phyloP scores from a whole-genome alignment of 2,797 vertebrate genomes.

The Sebastes hubbsi region DNA sequence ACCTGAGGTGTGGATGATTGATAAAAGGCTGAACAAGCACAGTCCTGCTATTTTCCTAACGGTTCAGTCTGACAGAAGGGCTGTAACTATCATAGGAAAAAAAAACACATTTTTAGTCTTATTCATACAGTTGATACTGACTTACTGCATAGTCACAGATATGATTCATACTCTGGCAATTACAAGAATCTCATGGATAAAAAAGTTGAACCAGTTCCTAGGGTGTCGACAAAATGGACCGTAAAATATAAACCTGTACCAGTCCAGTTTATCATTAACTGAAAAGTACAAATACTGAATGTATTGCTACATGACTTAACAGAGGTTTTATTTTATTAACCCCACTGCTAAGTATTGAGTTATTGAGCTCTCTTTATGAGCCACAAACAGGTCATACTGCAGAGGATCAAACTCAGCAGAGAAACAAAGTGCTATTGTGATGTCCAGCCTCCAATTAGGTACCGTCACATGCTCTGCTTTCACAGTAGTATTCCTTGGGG shows the following conservation, averaged over 20 bases:
- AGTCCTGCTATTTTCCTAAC: conserved; percentile 24
- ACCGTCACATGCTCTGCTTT: conserved; percentile 22
- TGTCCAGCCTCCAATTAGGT: conserved; percentile 8
- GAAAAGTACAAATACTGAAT: not conserved
- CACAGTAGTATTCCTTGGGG: conserved; percentile 9
- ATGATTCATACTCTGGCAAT: conserved; percentile 41
- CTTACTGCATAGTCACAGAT: conserved; percentile 2
- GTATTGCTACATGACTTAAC: not conserved
- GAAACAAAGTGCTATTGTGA: conserved; percentile 23
- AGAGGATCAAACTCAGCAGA: not conserved
- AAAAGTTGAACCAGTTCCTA: conserved; percentile 23
- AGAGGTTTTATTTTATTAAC: not conserved
- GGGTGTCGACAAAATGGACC: conserved; percentile 6
- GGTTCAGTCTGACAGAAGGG: conserved; percentile 9
- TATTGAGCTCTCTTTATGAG: not conserved
- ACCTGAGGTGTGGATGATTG: conserved; percentile 16
- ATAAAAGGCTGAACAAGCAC: conserved; percentile 31
- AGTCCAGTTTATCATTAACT: conserved; percentile 43
- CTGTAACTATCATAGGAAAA: conserved; percentile 2
- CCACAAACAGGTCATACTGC: not conserved
- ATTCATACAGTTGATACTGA: conserved; percentile 23
- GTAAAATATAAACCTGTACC: conserved; percentile 15
- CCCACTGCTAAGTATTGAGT: not conserved
- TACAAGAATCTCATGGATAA: conserved; percentile 12
- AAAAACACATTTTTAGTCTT: conserved; percentile 24